These are phyloP conservation scores for Melinopterus prodromus DNA, from an alignment of 2,888 invertebrate genomes.

Conservation along the genomic window DNA sequence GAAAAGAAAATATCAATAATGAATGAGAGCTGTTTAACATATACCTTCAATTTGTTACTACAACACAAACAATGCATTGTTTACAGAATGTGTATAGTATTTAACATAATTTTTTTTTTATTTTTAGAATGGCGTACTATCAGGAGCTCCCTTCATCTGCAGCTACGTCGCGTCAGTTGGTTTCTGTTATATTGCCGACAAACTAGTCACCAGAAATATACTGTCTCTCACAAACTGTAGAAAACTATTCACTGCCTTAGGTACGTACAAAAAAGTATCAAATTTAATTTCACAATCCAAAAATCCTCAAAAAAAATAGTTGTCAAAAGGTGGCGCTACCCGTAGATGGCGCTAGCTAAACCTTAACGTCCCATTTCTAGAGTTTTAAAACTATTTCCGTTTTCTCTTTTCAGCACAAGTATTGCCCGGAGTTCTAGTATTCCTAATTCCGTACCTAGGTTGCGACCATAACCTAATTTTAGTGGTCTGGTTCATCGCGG, in stretches of 20 bases:
- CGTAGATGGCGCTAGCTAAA: too few species aligned
- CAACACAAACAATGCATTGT: too few species aligned
- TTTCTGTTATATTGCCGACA: conserved; percentile 75
- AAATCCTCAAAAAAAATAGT: not conserved
- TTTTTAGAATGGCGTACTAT: conserved; percentile 70
- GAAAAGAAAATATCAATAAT: conserved; percentile 38
- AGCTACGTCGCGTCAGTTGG: conserved; percentile 75
- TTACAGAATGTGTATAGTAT: too few species aligned
- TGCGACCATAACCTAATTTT: conserved; percentile 67
- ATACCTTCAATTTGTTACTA: too few species aligned
- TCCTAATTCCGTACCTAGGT: conserved; percentile 71
- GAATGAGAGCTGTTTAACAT: too few species aligned
- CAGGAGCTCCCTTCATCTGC: conserved; percentile 74
- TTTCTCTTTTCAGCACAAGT: conserved; percentile 66
- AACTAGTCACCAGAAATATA: conserved; percentile 66
- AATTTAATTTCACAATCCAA: not conserved
- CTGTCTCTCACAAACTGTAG: conserved; percentile 71
- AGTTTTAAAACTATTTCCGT: too few species aligned
- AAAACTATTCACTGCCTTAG: conserved; percentile 72
- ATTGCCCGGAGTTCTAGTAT: conserved; percentile 70
- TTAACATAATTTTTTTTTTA: too few species aligned
- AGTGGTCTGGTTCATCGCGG: conserved; percentile 73
- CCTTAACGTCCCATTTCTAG: too few species aligned
- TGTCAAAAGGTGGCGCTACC: not conserved
- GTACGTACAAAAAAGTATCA: conserved; percentile 45